These are phyloP conservation scores for Lerema accius DNA, from an alignment of 1,140 invertebrate species.

Conservation along the genomic window DNA sequence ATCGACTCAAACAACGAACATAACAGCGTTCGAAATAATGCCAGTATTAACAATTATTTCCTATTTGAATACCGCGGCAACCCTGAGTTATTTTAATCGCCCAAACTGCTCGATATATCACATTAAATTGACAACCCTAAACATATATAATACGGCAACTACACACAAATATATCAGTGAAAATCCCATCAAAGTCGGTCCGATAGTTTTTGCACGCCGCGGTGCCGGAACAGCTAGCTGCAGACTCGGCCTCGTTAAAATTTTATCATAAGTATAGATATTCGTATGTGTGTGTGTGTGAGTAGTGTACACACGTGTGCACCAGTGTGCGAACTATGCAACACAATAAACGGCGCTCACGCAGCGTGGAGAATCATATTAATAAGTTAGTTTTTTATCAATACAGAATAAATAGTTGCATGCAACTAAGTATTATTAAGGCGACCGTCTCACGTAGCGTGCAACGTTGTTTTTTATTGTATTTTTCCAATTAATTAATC, in stretches of 20 bases:
- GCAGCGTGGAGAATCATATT: conserved; percentile 50
- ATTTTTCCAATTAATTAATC: conserved; percentile 38
- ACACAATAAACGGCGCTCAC: conserved; percentile 42
- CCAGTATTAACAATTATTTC: neutral
- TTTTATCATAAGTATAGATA: conserved; percentile 29
- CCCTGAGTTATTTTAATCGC: neutral
- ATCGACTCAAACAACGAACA: no score
- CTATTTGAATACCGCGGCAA: neutral
- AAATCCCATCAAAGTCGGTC: conserved; percentile 25
- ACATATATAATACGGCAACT: conserved; percentile 13
- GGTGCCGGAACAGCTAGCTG: conserved; percentile 28
- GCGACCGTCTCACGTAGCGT: conserved; percentile 35
- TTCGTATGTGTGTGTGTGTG: conserved; percentile 10
- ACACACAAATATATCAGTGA: conserved; percentile 26
- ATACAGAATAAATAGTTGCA: conserved; percentile 42
- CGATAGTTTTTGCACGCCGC: conserved; percentile 25
- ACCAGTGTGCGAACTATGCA: conserved; percentile 34
- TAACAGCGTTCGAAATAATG: no score
- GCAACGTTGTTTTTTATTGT: conserved; percentile 26
- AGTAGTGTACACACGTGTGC: conserved; percentile 1
- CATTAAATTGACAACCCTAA: conserved; percentile 14
- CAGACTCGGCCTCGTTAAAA: conserved; percentile 34
- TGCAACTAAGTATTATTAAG: conserved; percentile 38
- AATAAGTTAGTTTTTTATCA: conserved; percentile 58
- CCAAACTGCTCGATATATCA: neutral